A percentile compares a stretch with the other conserved stretches of the same genome.
These are phyloP conservation scores for Calonectris borealis DNA, from an alignment of 2,113 vertebrate genomes.

Conservation along the genomic window DNA sequence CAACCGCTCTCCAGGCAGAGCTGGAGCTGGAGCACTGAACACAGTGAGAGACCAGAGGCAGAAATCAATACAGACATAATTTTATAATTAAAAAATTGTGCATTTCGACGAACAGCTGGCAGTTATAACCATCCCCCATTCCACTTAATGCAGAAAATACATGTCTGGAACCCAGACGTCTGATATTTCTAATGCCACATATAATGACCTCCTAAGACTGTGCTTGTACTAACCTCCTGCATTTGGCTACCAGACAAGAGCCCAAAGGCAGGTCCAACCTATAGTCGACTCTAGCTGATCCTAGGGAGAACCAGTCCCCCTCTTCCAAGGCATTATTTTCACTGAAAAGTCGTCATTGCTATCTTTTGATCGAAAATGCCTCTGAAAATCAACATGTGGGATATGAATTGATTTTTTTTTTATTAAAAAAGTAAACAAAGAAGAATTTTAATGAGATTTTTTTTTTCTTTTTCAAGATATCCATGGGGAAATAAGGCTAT, in stretches of 20 bases:
- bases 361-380: background rate
- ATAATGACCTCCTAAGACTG: background rate
- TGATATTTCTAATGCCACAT: background rate
- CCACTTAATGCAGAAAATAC: background rate
- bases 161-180: background rate
- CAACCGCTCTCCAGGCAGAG: accelerated
- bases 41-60: background rate
- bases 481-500: slow-evolving; percentile 24
- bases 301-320: background rate
- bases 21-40: background rate
- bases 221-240: slow-evolving; percentile 16
- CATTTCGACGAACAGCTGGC: slow-evolving; percentile 17
- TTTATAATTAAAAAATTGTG: slow-evolving; percentile 51
- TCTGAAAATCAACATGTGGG: background rate
- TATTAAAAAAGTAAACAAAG: slow-evolving; percentile 31
- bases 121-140: background rate
- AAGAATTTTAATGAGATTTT: background rate
- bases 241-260: background rate
- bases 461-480: background rate
- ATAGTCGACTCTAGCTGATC: accelerated
- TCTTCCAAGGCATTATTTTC: slow-evolving; percentile 4
- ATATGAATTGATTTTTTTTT: background rate
- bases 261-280: background rate
- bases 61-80: background rate
- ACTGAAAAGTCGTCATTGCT: background rate